A percentile compares a stretch with the other conserved stretches of the same genome.
Evolutionary conservation across 2,797 vertebrate species (phyloP).

Genomic region (Malurus leucopterus): DNA sequence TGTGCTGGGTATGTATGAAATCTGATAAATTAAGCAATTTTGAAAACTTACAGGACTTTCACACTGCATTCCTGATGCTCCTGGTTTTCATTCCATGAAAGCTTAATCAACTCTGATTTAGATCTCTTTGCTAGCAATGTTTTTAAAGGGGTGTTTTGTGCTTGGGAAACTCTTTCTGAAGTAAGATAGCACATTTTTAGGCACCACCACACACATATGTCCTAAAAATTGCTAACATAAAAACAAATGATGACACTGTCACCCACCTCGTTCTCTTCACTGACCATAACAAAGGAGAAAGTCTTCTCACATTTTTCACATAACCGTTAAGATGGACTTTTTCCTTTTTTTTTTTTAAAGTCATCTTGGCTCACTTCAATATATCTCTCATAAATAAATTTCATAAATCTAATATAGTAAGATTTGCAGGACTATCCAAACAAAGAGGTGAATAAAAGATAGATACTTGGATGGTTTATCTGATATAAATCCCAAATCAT

Average conservation of each 20-base stretch:
- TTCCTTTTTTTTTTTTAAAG: neutral
- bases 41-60: neutral
- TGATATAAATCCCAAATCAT: neutral
- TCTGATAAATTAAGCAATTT: neutral
- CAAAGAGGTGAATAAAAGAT: neutral
- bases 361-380: neutral
- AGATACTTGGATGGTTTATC: neutral
- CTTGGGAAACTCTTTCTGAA: neutral
- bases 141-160: neutral
- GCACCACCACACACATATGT: rapidly evolving
- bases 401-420: neutral
- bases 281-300: neutral
- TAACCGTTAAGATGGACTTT: neutral
- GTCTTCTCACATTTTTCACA: neutral
- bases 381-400: neutral
- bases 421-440: neutral
- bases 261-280: neutral
- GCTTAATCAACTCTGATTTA: neutral
- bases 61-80: neutral
- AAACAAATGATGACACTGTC: neutral
- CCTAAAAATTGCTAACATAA: neutral
- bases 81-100: neutral
- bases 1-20: neutral
- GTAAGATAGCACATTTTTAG: neutral
- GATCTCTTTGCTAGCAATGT: neutral